Evolutionary conservation across 2,113 vertebrate genomes (phyloP).

Genomic region (Hemiscyllium ocellatum): DNA sequence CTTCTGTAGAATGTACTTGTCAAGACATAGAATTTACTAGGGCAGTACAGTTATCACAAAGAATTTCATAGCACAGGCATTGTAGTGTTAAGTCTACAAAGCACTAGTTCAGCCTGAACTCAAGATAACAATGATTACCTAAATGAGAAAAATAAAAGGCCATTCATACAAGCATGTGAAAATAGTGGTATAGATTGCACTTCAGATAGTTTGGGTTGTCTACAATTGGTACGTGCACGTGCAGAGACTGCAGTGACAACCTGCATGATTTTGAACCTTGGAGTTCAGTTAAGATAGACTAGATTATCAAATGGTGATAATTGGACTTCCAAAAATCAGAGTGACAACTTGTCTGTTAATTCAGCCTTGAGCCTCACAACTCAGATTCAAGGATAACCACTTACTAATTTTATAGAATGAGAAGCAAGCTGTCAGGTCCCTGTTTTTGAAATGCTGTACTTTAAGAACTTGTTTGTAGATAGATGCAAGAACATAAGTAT

Average conservation of each 20-base stretch:
- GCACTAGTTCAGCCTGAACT: neutral
- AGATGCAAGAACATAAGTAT: neutral
- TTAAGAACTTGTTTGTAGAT: neutral
- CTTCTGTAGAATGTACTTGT: constrained; percentile 8
- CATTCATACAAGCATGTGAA: neutral
- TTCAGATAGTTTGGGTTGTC: neutral
- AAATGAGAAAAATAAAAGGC: neutral
- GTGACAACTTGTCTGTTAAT: neutral
- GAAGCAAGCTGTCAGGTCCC: neutral
- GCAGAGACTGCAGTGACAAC: neutral
- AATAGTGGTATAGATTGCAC: neutral
- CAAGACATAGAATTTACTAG: neutral
- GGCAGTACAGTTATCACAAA: neutral
- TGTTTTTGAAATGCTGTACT: neutral
- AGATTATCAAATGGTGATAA: neutral
- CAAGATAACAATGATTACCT: neutral
- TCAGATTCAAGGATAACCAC: neutral
- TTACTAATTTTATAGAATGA: neutral
- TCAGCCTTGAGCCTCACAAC: no score
- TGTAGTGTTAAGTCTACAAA: neutral
- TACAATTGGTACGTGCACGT: neutral
- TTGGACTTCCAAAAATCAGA: neutral
- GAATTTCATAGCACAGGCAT: neutral
- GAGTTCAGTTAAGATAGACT: neutral
- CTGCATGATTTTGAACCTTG: neutral